Base-by-base conservation (phyloP, 2,113 vertebrate species). In the Lophotis ruficrista region DNA sequence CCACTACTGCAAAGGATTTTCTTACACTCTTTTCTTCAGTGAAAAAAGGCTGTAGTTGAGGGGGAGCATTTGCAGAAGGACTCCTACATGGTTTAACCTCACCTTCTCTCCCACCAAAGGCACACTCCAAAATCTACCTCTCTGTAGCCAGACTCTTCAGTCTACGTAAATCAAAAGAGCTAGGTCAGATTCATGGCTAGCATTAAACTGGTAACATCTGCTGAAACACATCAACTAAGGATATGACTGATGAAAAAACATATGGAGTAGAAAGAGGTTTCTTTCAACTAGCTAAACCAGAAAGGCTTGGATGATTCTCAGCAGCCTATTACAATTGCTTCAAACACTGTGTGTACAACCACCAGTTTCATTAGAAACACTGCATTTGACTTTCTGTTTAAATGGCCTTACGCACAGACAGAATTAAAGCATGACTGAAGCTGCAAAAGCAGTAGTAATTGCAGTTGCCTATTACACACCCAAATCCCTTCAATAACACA, bases 231-330 rank as follows among this genome's bases (percentile, higher is more conserved):
- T 68, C 28, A 85, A n/a, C 31, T 57, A 50, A 57, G 48, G 27
- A 35, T 56, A 50, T 14, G 15, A 79, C 51, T 65, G 61, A 85
- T 23, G 53, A 68, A 95, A 90, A 78, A 61, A 18, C 31, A 71
- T 75, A 22, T 78, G 51, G 37, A 89, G 43, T 38, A 81, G 69
- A 90, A 90, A 78, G 41, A 79, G 14, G 19, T 50, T 93, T 85
- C 70, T 60, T 79, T 90, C 64, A 68, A 25, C 66, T 25, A 72
- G 75, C 76, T 89, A 83, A 96, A 91, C 61, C 84, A 96, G 94
- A 94, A 82, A 33, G 78, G 57, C 68, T 86, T 81, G 68, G 76
- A 51, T 86, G 62, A 87, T 54, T 83, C 82, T 85, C 41, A 56
- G 33, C 24, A 53, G 57, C 53, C 60, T 71, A 35, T 45, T 87